Conservation (phyloP, 2,113 vertebrate species). For the Misgurnus mizolepis region DNA sequence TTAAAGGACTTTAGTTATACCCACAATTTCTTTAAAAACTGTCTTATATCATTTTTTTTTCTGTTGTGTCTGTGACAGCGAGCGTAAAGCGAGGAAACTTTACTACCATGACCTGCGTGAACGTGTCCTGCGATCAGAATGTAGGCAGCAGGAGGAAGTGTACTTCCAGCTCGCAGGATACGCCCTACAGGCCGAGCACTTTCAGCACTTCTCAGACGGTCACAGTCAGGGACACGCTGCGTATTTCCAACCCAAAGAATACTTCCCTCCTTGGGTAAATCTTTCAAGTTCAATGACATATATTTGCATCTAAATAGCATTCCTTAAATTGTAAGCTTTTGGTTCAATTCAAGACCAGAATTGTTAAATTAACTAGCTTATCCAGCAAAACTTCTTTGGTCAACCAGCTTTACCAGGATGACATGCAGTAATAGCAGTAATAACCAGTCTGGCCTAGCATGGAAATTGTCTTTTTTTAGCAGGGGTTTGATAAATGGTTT, state of each 20-base stretch:
- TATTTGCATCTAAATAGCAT: not conserved
- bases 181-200: constrained; percentile 84
- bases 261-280: constrained; percentile 88
- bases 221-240: constrained; percentile 57
- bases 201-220: constrained; percentile 70
- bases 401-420: not conserved
- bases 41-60: constrained; percentile 1
- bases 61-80: constrained; percentile 66
- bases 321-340: not conserved
- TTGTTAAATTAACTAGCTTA: not conserved
- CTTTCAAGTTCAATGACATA: not conserved
- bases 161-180: constrained; percentile 90
- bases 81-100: constrained; percentile 79
- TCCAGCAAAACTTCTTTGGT: not conserved
- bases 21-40: not conserved
- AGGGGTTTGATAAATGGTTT: constrained; percentile 2
- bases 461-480: not conserved
- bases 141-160: constrained; percentile 84
- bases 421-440: too few species aligned
- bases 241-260: constrained; percentile 87
- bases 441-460: too few species aligned
- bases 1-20: too few species aligned
- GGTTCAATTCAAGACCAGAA: not conserved
- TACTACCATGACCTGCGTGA: constrained; percentile 87
- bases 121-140: constrained; percentile 82